Evolutionary conservation across 2,888 invertebrate species (phyloP).

Genomic region (Polymixis flavicincta): DNA sequence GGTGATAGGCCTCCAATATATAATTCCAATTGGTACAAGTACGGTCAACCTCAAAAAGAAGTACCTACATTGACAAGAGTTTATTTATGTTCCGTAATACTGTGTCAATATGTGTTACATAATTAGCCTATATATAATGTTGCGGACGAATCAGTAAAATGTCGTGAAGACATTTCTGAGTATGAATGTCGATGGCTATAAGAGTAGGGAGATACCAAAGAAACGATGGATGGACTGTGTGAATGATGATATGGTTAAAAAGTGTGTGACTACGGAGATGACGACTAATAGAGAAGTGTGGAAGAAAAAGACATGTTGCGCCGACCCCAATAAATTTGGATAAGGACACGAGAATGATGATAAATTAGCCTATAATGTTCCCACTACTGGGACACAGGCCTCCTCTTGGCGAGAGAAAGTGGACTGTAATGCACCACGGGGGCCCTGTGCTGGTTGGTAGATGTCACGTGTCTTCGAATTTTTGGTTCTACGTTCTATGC

Average conservation of each 20-base stretch:
- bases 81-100: background rate
- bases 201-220: too few relatives aligned
- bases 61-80: background rate
- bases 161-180: too few relatives aligned
- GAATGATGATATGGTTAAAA: too few relatives aligned
- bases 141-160: too few relatives aligned
- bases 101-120: background rate
- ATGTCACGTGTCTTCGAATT: background rate
- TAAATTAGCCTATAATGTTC: background rate
- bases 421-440: background rate
- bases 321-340: too few relatives aligned
- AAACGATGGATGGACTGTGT: too few relatives aligned
- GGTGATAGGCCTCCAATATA: slow-evolving; percentile 32
- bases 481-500: background rate
- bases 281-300: too few relatives aligned
- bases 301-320: background rate
- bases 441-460: background rate
- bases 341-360: too few relatives aligned
- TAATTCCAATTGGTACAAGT: slow-evolving; percentile 35
- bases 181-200: too few relatives aligned
- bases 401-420: background rate
- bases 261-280: too few relatives aligned
- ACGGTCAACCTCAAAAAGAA: background rate
- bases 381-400: background rate
- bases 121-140: background rate